Base-by-base conservation (phyloP, 2,797 vertebrate genomes). In the Helicolenus hilgendorfi region DNA sequence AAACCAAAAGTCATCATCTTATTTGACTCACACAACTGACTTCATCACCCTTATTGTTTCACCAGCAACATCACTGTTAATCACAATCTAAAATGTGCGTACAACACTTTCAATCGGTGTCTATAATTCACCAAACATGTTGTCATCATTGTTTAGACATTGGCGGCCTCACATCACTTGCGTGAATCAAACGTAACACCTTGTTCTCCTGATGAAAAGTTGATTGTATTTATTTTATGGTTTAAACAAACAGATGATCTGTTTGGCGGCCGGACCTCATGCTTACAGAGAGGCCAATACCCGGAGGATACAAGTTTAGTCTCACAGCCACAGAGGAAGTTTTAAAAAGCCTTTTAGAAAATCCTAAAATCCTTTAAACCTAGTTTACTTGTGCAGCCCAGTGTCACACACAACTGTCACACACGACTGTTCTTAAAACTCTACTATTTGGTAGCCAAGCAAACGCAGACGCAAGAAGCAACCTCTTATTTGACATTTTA, bases 161-260 rank as follows among this genome's bases (percentile, higher is more conserved):
- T 63, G 77, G 84, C 73, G 82, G 18, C 71, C 35, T 80, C 36
- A 6, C 20, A 36, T 11, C 62, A 68, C 63, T 76, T 29, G 36
- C 14, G 3, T 29, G 24, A 64, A 49, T 22, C 69, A 92, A 91
- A 88, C 74, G 22, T 36, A 77, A 86, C 88, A 86, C 78, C 75
- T 82, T 73, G 65, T 67, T 85, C 58, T 58, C 36, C 71, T 49
- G 70, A 83, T 77, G 64, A 87, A 27, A 55, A 68, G 69, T 64
- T 88, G 31, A 77, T 85, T 72, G 6, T 84, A 78, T 88, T 89
- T 89, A 72, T 75, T 79, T 81, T 33, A 73, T 29, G 11, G 56
- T 75, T 90, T 77, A 85, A 88, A 91, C 82, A 94, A 86, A 86
- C 72, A 59, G 20, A 78, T 41, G 72, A 82, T 81, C 41, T 72